Evolutionary conservation across 2,113 vertebrate species (phyloP).

Genomic region (Eurypyga helias): DNA sequence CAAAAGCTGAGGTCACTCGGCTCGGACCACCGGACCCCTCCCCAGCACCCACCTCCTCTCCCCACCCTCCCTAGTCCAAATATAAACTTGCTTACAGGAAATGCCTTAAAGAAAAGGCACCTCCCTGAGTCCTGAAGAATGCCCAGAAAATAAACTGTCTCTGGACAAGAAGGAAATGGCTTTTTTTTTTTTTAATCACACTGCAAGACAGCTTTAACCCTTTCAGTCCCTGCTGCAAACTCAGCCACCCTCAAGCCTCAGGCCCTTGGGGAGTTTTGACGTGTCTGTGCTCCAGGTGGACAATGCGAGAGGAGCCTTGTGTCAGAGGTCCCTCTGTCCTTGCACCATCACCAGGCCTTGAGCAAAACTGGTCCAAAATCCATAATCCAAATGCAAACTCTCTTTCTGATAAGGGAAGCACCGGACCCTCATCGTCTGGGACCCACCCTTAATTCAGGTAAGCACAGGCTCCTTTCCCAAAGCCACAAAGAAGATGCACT

Average conservation of each 20-base stretch:
- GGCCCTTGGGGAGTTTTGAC: background rate
- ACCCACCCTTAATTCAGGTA: background rate
- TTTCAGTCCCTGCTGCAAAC: background rate
- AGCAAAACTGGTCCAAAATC: background rate
- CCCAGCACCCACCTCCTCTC: constrained; percentile 35
- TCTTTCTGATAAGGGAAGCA: background rate
- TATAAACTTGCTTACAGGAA: constrained; percentile 78
- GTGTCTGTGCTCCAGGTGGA: fast-evolving
- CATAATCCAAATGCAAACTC: background rate
- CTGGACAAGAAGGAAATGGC: constrained; percentile 70
- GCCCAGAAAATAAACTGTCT: constrained; percentile 72
- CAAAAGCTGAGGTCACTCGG: constrained; percentile 24
- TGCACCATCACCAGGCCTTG: fast-evolving
- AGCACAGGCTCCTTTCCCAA: fast-evolving
- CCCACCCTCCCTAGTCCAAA: constrained; percentile 66
- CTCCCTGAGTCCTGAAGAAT: constrained; percentile 70
- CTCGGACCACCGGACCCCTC: background rate
- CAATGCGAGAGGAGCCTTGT: fast-evolving
- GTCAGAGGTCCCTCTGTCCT: background rate
- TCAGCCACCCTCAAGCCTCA: background rate
- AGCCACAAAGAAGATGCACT: background rate
- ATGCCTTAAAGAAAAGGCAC: constrained; percentile 77
- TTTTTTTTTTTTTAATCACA: background rate
- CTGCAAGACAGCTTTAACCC: constrained; percentile 35
- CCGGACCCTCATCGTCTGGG: fast-evolving